These are phyloP conservation scores for Pteronotus mesoamericanus DNA, from an alignment of 2,797 vertebrate species.

Conservation along the genomic window DNA sequence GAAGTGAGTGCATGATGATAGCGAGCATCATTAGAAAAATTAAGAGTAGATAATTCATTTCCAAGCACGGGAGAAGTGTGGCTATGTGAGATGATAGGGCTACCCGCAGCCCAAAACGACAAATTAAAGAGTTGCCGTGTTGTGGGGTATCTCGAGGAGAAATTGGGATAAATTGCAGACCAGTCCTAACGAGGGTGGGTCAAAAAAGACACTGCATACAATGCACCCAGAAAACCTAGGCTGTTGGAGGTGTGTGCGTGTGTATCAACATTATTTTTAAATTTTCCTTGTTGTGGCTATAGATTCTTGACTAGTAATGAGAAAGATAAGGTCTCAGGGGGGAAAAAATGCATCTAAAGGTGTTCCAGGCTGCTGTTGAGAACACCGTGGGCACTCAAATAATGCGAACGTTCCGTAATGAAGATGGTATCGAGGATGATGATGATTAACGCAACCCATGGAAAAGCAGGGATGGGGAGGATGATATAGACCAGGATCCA, in stretches of 20 bases:
- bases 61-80: background rate
- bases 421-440: slow-evolving; percentile 35
- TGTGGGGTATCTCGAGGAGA: background rate
- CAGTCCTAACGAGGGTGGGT: background rate
- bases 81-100: background rate
- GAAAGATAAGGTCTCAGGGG: background rate
- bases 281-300: background rate
- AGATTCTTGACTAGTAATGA: background rate
- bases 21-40: background rate
- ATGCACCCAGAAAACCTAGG: background rate
- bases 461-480: slow-evolving; percentile 10
- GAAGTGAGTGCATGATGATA: background rate
- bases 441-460: slow-evolving; percentile 38
- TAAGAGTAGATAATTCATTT: slow-evolving; percentile 40
- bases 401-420: background rate
- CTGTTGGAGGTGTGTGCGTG: background rate
- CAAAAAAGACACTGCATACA: background rate
- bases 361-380: background rate
- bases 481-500: background rate
- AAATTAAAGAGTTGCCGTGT: slow-evolving; percentile 23
- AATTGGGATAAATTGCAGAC: background rate
- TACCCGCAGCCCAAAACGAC: background rate
- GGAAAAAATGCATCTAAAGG: background rate
- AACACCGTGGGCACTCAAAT: slow-evolving; percentile 6
- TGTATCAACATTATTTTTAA: background rate